Percentiles rank a stretch among this genome's conserved stretches.
phyloP scores from a whole-genome alignment of 2,888 invertebrate species.

The Synanthedon myopaeformis region DNA sequence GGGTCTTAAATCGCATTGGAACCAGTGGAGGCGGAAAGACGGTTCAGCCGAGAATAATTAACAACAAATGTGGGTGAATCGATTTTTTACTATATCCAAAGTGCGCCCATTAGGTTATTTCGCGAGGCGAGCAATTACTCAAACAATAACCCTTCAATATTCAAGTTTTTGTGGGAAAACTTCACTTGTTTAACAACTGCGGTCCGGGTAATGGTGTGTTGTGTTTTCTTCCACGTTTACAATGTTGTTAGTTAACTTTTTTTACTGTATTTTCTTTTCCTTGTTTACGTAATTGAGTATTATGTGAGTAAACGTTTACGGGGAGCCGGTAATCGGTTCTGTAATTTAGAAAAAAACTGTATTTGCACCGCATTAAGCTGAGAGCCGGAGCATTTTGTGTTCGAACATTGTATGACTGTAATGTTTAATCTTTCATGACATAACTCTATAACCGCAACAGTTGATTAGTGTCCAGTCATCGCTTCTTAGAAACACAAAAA shows the following conservation, averaged over 20 bases:
- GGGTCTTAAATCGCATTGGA: constrained; percentile 67
- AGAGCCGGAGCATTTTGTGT: background rate
- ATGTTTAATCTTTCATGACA: constrained; percentile 24
- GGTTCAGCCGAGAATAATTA: constrained; percentile 67
- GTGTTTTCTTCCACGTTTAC: constrained; percentile 41
- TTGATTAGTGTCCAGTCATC: constrained; percentile 14
- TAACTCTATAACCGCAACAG: constrained; percentile 15
- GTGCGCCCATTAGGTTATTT: constrained; percentile 49
- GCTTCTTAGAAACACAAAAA: constrained; percentile 19
- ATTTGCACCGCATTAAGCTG: background rate
- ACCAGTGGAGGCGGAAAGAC: constrained; percentile 65
- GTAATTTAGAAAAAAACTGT: constrained; percentile 27
- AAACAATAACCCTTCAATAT: constrained; percentile 56
- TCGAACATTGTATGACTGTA: constrained; percentile 2
- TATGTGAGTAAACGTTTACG: constrained; percentile 40
- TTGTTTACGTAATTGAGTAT: constrained; percentile 58
- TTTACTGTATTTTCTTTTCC: constrained; percentile 36
- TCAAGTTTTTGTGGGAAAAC: constrained; percentile 60
- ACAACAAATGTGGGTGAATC: constrained; percentile 70
- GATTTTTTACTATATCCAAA: constrained; percentile 42
- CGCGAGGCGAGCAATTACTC: constrained; percentile 54
- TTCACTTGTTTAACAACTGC: constrained; percentile 58
- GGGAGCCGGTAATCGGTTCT: constrained; percentile 40
- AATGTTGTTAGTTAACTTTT: constrained; percentile 32
- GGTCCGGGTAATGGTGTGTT: constrained; percentile 34